Conservation (phyloP, 2,113 vertebrate species). For the Chionomys nivalis region DNA sequence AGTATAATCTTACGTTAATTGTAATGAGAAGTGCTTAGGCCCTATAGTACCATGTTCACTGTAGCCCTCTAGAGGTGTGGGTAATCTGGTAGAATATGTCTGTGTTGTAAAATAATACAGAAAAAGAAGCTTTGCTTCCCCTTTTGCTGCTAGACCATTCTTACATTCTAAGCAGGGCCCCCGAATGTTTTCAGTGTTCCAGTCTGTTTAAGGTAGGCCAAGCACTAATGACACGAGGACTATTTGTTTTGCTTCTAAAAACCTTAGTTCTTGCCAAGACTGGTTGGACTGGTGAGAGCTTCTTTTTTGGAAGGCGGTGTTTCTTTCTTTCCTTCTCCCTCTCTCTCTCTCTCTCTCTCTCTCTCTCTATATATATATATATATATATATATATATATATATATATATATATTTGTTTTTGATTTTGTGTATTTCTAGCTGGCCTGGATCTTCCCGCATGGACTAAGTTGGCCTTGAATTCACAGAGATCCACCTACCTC, state of each 20-base stretch:
- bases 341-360: too few species aligned
- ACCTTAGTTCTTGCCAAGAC: constrained; percentile 17
- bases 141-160: background rate
- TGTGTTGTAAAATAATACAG: background rate
- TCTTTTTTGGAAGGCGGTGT: too few species aligned
- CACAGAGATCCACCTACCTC: too few species aligned
- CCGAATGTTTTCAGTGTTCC: background rate
- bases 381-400: too few species aligned
- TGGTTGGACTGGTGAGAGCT: too few species aligned
- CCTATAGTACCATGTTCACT: background rate
- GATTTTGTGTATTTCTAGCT: too few species aligned
- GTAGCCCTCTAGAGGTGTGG: constrained; percentile 14
- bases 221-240: background rate
- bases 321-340: too few species aligned
- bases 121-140: background rate
- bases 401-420: too few species aligned
- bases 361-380: too few species aligned
- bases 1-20: constrained; percentile 26
- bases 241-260: background rate
- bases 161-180: background rate
- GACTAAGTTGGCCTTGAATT: too few species aligned
- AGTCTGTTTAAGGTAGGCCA: background rate
- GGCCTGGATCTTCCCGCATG: too few species aligned
- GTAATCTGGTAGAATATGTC: background rate
- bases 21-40: constrained; percentile 9